These are phyloP conservation scores for Dasypolia templi DNA, from an alignment of 2,888 invertebrate species.

Conservation along the genomic window DNA sequence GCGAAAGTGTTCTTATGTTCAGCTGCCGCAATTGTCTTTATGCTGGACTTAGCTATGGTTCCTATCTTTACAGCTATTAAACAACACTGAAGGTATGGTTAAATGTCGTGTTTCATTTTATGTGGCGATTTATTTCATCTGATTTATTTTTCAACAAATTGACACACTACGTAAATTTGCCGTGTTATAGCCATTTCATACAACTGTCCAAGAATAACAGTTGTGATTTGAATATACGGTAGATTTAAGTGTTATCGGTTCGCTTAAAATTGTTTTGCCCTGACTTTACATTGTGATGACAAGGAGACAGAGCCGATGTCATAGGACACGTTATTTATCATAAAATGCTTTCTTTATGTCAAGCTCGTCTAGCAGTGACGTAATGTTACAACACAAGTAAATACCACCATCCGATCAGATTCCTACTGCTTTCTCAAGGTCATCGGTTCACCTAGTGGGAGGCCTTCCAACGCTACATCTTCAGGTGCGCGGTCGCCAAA, in stretches of 20 bases:
- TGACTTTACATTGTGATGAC: not conserved
- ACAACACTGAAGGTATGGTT: no score
- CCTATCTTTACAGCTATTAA: constrained; percentile 4
- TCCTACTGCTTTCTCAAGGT: no score
- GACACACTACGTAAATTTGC: no score
- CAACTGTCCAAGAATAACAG: not conserved
- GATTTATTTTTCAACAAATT: no score
- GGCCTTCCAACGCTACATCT: no score
- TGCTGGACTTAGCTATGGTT: constrained; percentile 65
- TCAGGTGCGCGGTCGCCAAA: no score
- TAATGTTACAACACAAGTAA: not conserved
- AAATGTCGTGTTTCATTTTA: constrained; percentile 3
- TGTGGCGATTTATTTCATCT: not conserved
- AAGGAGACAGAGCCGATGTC: not conserved
- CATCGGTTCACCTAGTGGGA: no score
- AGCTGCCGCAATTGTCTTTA: constrained; percentile 59
- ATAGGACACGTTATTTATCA: not conserved
- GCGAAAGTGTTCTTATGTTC: constrained; percentile 74
- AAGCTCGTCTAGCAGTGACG: not conserved
- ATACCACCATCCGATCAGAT: not conserved
- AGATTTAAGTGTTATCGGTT: not conserved
- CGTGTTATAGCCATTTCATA: no score
- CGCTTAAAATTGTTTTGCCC: not conserved
- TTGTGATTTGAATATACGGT: not conserved
- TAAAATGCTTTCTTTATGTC: not conserved